Conservation (phyloP, 2,888 invertebrate genomes). For the Aromia moschata region DNA sequence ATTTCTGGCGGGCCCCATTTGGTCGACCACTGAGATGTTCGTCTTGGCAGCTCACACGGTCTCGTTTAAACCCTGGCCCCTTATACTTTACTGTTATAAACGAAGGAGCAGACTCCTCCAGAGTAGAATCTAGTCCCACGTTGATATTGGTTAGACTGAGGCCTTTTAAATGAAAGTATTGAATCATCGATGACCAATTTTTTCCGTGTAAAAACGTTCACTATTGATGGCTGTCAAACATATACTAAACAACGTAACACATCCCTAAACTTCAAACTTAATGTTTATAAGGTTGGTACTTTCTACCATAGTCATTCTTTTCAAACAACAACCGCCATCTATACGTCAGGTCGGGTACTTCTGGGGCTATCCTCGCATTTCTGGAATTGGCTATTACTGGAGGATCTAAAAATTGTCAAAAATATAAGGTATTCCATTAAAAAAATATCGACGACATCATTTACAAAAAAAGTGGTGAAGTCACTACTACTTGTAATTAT, state of each 20-base stretch:
- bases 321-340: slow-evolving; percentile 23
- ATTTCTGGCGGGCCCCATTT: slow-evolving; percentile 30
- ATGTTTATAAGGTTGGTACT: slow-evolving; percentile 26
- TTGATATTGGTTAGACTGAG: slow-evolving; percentile 41
- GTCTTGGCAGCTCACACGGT: too few species aligned
- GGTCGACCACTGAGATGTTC: not conserved
- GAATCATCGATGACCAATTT: slow-evolving; percentile 6
- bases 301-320: slow-evolving; percentile 15
- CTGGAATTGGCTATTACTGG: not conserved
- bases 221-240: slow-evolving; percentile 28
- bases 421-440: too few species aligned
- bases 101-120: slow-evolving; percentile 40
- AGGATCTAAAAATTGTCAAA: too few species aligned
- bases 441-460: too few species aligned
- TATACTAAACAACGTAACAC: slow-evolving; percentile 2
- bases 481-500: too few species aligned
- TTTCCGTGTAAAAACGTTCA: slow-evolving; percentile 10
- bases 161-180: slow-evolving; percentile 31
- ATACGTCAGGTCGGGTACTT: slow-evolving; percentile 26
- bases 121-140: slow-evolving; percentile 41
- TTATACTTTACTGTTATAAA: too few species aligned
- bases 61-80: too few species aligned
- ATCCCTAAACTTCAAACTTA: slow-evolving; percentile 19
- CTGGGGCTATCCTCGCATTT: not conserved
- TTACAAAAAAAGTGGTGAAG: too few species aligned